These are phyloP conservation scores for Pseudomyrmex pallidus DNA, from an alignment of 1,140 invertebrate species.

Conservation along the genomic window DNA sequence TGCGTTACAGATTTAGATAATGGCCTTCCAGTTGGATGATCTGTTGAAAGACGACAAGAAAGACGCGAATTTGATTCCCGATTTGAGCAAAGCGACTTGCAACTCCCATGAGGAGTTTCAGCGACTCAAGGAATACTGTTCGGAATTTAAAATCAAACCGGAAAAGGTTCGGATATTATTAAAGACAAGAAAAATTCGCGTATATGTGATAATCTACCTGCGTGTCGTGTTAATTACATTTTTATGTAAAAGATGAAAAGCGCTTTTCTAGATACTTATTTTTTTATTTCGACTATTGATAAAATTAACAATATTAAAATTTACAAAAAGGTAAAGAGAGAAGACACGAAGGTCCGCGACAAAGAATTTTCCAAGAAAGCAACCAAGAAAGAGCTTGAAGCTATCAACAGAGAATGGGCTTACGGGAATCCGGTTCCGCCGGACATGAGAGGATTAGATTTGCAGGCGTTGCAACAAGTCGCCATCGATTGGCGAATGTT, in stretches of 20 bases:
- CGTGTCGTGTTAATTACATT: not conserved
- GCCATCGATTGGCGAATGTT: constrained; percentile 98
- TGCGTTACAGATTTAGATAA: constrained; percentile 77
- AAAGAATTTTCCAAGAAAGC: constrained; percentile 88
- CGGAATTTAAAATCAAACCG: constrained; percentile 94
- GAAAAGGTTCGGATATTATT: constrained; percentile 89
- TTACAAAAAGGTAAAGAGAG: constrained; percentile 80
- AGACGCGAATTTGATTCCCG: constrained; percentile 92
- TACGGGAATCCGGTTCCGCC: constrained; percentile 93
- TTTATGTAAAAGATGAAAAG: not conserved
- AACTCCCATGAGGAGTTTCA: constrained; percentile 93
- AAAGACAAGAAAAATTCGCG: not conserved
- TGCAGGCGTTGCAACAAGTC: constrained; percentile 92
- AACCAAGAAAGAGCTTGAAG: constrained; percentile 88
- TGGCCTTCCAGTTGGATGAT: constrained; percentile 91
- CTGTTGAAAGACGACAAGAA: constrained; percentile 93
- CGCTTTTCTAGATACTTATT: not conserved
- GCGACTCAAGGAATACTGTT: constrained; percentile 92
- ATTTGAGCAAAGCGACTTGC: constrained; percentile 92
- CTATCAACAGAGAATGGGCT: constrained; percentile 87
- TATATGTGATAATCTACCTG: not conserved
- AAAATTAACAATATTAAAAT: not conserved
- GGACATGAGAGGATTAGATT: constrained; percentile 91
- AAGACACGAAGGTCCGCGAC: constrained; percentile 84
- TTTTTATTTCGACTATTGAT: not conserved